Evolutionary conservation across 2,888 invertebrate species (phyloP), one percentile per base, ranked within the genome.

Genomic region (Lasioglossum lativentre): DNA sequence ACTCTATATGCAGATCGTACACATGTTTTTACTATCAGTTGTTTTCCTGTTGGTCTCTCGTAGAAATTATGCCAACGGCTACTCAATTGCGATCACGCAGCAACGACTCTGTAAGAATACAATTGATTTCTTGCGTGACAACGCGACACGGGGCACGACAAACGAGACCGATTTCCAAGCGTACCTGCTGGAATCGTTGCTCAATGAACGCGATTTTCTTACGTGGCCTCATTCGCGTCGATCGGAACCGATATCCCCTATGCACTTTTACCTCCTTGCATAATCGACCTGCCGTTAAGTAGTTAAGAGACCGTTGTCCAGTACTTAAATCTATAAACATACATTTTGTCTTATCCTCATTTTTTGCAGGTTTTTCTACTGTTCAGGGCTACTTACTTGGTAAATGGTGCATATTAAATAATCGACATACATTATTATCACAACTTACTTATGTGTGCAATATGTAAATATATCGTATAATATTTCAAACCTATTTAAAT

Each of bases 61-160:
- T 52, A 56, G 75, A 82, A 79, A 78, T 45, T 45, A 82, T 77
- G 86, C 52, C 82, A 75, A 56, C 56, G 16, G 42, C 16, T 59
- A 52, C 63, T 83, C 73, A 78, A 83, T 80, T 81, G 42, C 78
- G 76, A 76, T 86, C 87, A 87, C 86, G 87, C 71, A 78, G 78
- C 78, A 23, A 10, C 56, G 38, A 86, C 79, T 68, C 68, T 63
- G 52, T 71, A 71, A 70, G 86, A 81, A 84, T 84, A 79, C 79
- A 87, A 86, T 87, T 79, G 83, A 81, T 83, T 83, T 72, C 78
- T 83, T 77, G 79, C 83, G 75, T 66, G 72, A 47, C 30, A 19
- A 42, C n/a, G 34, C 34, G 34, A 34, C n/a, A n/a, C 34, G 2
- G 52, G 56, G 80, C 82, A 66, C 19, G 19, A 34, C 5, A 72